These are phyloP conservation scores for Fopius arisanus DNA, from an alignment of 1,140 invertebrate genomes.

Conservation along the genomic window DNA sequence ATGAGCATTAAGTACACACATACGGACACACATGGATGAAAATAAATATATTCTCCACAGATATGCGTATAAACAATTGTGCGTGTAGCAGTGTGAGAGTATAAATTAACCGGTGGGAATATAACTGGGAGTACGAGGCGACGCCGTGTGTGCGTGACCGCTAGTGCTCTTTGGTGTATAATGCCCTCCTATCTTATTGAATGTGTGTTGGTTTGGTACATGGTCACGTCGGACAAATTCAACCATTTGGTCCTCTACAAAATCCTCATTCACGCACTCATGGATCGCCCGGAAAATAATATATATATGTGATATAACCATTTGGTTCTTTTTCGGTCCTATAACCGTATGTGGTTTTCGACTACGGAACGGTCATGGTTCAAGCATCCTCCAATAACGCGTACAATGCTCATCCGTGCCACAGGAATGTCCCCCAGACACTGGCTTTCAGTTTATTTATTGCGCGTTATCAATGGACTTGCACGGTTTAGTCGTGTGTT, in stretches of 20 bases:
- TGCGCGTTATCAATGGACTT: conserved; percentile 12
- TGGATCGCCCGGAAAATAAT: neutral
- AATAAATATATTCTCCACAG: neutral
- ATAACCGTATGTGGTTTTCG: conserved; percentile 58
- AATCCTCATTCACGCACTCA: neutral
- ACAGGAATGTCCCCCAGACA: conserved; percentile 42
- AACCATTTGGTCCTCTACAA: neutral
- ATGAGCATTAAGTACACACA: neutral
- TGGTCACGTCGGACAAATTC: neutral
- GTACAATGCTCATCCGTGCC: conserved; percentile 37
- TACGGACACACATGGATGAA: too few species aligned
- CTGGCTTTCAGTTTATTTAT: conserved; percentile 15
- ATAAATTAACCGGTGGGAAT: conserved; percentile 58
- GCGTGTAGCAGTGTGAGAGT: neutral
- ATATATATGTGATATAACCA: neutral
- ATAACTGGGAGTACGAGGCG: conserved; percentile 17
- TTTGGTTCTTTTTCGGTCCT: conserved; percentile 50
- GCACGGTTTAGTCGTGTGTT: neutral
- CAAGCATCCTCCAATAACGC: conserved; percentile 55
- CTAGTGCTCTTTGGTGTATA: neutral
- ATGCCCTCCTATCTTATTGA: conserved; percentile 1
- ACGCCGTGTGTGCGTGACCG: neutral
- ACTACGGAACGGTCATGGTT: conserved; percentile 52
- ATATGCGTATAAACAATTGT: neutral
- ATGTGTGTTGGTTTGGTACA: neutral